Conservation (phyloP, 2,888 invertebrate species). For the Dyspetes luteomarginatus region DNA sequence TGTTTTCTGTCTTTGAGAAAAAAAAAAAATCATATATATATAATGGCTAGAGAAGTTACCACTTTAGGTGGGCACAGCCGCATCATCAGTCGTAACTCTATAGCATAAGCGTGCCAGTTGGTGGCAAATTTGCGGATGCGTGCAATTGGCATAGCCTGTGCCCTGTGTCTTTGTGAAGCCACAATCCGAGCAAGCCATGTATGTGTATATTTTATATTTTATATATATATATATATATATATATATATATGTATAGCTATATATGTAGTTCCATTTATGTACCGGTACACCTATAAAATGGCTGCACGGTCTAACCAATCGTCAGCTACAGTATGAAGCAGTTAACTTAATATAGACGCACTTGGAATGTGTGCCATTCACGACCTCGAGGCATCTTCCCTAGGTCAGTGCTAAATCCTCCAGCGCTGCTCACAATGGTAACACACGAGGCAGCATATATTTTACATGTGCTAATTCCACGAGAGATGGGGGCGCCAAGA, state of each 20-base stretch:
- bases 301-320: conserved; percentile 72
- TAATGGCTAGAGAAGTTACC: conserved; percentile 22
- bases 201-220: conserved; percentile 33
- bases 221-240: too few species aligned
- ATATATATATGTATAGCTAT: conserved; percentile 36
- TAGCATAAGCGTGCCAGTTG: conserved; percentile 81
- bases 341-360: conserved; percentile 79
- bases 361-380: conserved; percentile 79
- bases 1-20: too few species aligned
- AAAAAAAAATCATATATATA: not conserved
- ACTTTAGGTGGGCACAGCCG: conserved; percentile 51
- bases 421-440: conserved; percentile 44
- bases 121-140: conserved; percentile 83
- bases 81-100: conserved; percentile 75
- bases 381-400: conserved; percentile 80
- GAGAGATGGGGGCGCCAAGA: too few species aligned
- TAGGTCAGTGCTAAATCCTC: conserved; percentile 81
- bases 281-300: conserved; percentile 34
- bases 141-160: conserved; percentile 81
- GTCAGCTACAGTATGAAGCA: conserved; percentile 76
- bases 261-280: conserved; percentile 11
- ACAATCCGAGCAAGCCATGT: conserved; percentile 49
- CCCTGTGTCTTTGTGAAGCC: conserved; percentile 61
- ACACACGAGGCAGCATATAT: conserved; percentile 42
- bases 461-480: conserved; percentile 7